A percentile compares a stretch with the other conserved stretches of the same genome.
These are phyloP conservation scores for Cuculus canorus DNA, from an alignment of 2,797 vertebrate genomes.

Conservation along the genomic window DNA sequence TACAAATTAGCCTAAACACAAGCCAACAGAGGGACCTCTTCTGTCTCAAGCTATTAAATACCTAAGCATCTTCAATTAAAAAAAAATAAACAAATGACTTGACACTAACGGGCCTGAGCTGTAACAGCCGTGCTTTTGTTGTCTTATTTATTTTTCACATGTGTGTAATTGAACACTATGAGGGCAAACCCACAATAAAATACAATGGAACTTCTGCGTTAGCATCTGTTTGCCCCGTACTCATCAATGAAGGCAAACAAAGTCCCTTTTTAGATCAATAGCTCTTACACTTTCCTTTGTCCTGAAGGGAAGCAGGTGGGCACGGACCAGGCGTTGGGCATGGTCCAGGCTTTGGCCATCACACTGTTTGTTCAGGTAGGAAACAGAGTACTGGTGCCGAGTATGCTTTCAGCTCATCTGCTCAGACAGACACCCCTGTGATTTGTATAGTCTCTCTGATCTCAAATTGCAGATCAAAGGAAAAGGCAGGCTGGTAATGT, in stretches of 20 bases:
- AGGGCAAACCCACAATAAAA: constrained; percentile 21
- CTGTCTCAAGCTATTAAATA: constrained; percentile 20
- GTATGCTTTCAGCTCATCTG: background rate
- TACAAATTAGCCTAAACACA: constrained; percentile 25
- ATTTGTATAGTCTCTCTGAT: background rate
- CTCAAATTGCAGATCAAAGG: background rate
- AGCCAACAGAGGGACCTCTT: constrained; percentile 5
- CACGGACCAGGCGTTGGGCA: background rate
- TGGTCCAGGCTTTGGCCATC: background rate
- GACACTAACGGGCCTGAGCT: constrained; percentile 18
- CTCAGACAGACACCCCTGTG: background rate
- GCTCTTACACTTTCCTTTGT: background rate
- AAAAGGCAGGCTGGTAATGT: background rate
- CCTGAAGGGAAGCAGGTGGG: background rate
- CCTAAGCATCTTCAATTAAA: constrained; percentile 33
- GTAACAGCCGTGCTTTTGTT: background rate
- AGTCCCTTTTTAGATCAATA: background rate
- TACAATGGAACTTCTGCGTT: background rate
- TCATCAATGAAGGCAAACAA: background rate
- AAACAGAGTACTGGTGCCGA: background rate
- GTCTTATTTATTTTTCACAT: constrained; percentile 46
- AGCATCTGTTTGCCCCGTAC: constrained; percentile 37
- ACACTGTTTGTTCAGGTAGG: background rate
- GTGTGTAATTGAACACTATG: background rate
- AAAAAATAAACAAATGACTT: constrained; percentile 3